Base-by-base conservation (phyloP, 2,888 invertebrate species). In the Aleiodes leptofemur region DNA sequence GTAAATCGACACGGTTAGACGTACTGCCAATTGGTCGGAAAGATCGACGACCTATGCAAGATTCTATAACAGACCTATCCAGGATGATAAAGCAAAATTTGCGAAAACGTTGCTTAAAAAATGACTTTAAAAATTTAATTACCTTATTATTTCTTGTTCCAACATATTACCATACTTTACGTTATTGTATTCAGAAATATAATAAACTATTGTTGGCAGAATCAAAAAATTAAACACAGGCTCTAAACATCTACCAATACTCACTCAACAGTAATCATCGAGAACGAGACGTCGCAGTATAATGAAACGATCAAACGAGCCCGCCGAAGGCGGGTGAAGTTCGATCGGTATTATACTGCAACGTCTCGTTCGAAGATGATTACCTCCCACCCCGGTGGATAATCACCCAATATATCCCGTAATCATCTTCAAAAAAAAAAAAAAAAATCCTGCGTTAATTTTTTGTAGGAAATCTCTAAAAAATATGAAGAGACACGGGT, bases 281-380 rank as follows among this genome's bases (percentile, higher is more conserved):
- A 23, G 56, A 56, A 56, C 56, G 56, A 56, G 56, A 56, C 56
- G 56, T 56, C 23, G 56, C 16, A 23, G 56, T 8, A 56, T 56
- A 56, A 56, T 56, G n/a, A 56, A 16, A 3, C 56, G 56, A 56
- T 56, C 56, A 56, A 16, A 56, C 56, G 56, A 56, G 56, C 56
- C 6, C 56, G 53, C n/a, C n/a, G 9, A 43, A 43, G 9, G 43
- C 9, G 56, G 9, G 56, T 23, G 56, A 56, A 8, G 56, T 56
- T 56, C 23, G 56, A 56, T 56, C 56, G 56, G 16, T 11, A 23
- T 56, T 56, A 56, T 56, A 8, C 11, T 11, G 29, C 11, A n/a
- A 56, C 56, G 56, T 56, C 23, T 56, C 23, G 56, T 56, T 56
- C 23, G 56, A 56, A 56, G 56, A 56, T 56, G 56, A 56, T 56